Percentiles rank a stretch among this genome's conserved stretches.
Evolutionary conservation across 2,797 vertebrate genomes (phyloP).

Genomic region (Epinephelus malabaricus): DNA sequence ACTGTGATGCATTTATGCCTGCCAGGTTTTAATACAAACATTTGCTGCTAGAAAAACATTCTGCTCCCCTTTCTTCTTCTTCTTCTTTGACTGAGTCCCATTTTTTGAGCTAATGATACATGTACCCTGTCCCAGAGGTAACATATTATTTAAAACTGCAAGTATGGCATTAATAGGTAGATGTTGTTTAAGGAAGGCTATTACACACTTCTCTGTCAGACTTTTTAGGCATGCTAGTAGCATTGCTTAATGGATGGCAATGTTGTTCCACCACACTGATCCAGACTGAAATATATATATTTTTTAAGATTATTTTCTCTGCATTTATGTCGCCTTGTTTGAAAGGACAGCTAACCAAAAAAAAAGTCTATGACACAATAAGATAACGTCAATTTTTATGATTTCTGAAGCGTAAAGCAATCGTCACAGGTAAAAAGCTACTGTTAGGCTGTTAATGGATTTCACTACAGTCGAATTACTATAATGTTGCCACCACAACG

Average conservation of each 20-base stretch:
- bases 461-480: no score
- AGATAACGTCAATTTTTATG: no score
- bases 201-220: background rate
- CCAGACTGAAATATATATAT: no score
- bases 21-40: conserved; percentile 65
- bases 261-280: no score
- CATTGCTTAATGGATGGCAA: background rate
- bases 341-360: no score
- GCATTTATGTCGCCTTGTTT: no score
- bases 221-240: background rate
- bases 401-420: no score
- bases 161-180: background rate
- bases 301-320: no score
- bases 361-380: no score
- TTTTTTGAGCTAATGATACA: conserved; percentile 8
- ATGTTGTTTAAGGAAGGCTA: background rate
- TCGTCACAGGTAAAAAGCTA: no score
- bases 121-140: background rate
- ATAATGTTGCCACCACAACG: no score
- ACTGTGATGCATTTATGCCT: conserved; percentile 57
- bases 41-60: conserved; percentile 55
- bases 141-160: background rate
- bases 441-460: no score
- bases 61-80: background rate
- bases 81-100: conserved; percentile 5